Base-by-base conservation (phyloP, 2,797 vertebrate genomes). In the Odontamblyopus rebecca region DNA sequence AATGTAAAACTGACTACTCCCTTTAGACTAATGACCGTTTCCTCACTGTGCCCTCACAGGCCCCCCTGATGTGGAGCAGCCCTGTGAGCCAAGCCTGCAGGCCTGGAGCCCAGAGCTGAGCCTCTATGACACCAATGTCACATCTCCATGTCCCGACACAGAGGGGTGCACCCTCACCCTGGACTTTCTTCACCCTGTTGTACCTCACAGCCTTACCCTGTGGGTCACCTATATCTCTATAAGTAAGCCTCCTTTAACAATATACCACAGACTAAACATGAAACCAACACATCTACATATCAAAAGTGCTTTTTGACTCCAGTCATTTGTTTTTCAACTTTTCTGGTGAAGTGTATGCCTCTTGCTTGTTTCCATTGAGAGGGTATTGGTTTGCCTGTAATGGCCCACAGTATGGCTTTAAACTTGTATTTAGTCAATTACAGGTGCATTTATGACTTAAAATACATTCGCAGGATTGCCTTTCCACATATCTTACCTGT, bases 101-200 rank as follows among this genome's bases (percentile, higher is more conserved):
- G 95, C 97, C 15, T 99, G 98, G 98, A 99, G 97, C 74, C 98
- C 98, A 0, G 97, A 98, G 82, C 95, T 99, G 9, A 97, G 96
- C 82, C 86, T 98, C 4, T 96, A 96, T 23, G 96, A 98, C 70
- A 94, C 95, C 76, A 99, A 98, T 66, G 95, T 98, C 92, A 97
- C 96, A 0, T 97, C 97, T 0, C 97, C 96, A 0, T 99, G 98
- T 69, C 97, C 96, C 0, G 94, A 95, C 78, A 89, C 88, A 0
- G 92, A 96, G 0, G 97, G 97, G 53, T 99, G 98, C 84, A 94
- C 96, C 70, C 93, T 99, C 77, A 96, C 96, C 13, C 85, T 99
- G 68, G 92, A 41, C 59, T 99, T 99, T 87, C 92, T 93, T 54
- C 89, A 96, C 66, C 94, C 96, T 0, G 88, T 97, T 0, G 88